A percentile compares a stretch with the other conserved stretches of the same genome.
phyloP scores from a whole-genome alignment of 2,888 invertebrate genomes.

The Trachelus iudaicus region DNA sequence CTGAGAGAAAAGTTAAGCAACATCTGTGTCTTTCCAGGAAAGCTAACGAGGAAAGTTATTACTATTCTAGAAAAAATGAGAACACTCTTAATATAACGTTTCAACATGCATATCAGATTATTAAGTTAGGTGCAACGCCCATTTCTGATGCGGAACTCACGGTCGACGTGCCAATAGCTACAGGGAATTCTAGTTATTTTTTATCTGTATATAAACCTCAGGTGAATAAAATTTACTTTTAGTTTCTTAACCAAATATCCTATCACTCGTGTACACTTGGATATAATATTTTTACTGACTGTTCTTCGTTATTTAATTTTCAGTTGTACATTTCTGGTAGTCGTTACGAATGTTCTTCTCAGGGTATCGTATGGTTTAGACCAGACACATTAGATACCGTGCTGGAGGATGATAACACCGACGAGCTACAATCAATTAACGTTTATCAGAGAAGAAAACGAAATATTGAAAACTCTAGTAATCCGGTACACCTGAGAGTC shows the following conservation, averaged over 20 bases:
- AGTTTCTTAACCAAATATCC: background rate
- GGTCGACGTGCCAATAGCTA: constrained; percentile 37
- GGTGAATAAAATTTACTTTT: constrained; percentile 24
- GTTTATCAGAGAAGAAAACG: background rate
- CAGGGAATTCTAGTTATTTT: constrained; percentile 22
- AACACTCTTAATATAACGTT: constrained; percentile 36
- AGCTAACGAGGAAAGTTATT: constrained; percentile 41
- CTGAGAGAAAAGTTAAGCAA: background rate
- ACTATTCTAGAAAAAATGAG: constrained; percentile 26
- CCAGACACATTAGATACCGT: background rate
- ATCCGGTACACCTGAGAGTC: background rate
- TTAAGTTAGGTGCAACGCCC: constrained; percentile 43
- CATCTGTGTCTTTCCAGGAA: constrained; percentile 28
- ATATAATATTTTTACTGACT: background rate
- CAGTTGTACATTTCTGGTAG: constrained; percentile 38
- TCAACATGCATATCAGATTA: constrained; percentile 47
- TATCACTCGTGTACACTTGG: background rate
- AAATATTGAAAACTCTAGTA: background rate
- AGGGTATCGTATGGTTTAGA: constrained; percentile 3
- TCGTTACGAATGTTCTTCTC: constrained; percentile 33
- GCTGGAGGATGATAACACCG: background rate
- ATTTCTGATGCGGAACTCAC: constrained; percentile 33
- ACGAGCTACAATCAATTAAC: background rate
- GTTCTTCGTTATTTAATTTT: background rate
- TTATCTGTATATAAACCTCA: constrained; percentile 31